Percentiles rank a stretch among this genome's conserved stretches.
phyloP scores from a whole-genome alignment of 2,888 invertebrate genomes.

The Epicampocera succincta region DNA sequence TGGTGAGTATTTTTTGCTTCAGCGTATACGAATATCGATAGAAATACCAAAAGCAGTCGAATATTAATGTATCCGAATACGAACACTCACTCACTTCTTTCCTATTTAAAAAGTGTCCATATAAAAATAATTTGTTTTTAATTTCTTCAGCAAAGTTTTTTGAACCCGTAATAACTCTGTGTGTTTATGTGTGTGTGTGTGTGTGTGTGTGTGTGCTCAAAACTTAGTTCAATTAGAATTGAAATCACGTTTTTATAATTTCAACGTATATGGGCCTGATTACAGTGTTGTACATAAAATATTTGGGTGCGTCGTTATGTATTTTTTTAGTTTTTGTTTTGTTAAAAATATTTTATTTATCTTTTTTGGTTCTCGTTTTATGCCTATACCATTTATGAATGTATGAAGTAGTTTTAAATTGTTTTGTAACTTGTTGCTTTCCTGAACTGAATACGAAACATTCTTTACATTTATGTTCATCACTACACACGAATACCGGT shows the following conservation, averaged over 20 bases:
- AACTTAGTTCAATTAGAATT: conserved; percentile 46
- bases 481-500: conserved; percentile 20
- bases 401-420: conserved; percentile 17
- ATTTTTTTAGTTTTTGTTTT: neutral
- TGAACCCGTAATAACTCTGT: neutral
- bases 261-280: conserved; percentile 56
- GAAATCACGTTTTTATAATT: conserved; percentile 54
- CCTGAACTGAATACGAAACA: conserved; percentile 54
- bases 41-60: too few relatives aligned
- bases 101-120: too few relatives aligned
- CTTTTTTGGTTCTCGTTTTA: conserved; percentile 29
- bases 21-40: too few relatives aligned
- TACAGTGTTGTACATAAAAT: conserved; percentile 38
- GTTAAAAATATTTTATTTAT: conserved; percentile 4
- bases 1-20: too few relatives aligned
- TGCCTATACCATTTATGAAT: neutral
- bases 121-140: too few relatives aligned
- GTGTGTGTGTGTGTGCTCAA: conserved; percentile 11
- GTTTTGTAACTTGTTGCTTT: conserved; percentile 67
- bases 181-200: neutral
- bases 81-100: too few relatives aligned
- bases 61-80: too few relatives aligned
- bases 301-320: conserved; percentile 44
- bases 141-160: neutral
- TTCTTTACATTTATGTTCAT: conserved; percentile 33